Conservation (phyloP, 2,888 invertebrate genomes). For the Ochropacha duplaris region DNA sequence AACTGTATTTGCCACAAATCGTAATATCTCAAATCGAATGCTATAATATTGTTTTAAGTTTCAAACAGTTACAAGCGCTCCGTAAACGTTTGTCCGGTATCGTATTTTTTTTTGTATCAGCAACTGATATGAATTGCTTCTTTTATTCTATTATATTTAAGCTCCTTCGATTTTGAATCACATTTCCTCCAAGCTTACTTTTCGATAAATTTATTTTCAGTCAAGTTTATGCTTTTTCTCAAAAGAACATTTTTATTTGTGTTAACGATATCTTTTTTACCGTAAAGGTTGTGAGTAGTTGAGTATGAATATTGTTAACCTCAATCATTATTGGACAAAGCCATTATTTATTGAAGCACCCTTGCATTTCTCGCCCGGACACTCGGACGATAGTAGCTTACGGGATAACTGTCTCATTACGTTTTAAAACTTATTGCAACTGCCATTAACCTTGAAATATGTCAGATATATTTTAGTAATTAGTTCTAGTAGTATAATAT, state of each 20-base stretch:
- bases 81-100: neutral
- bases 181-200: no score
- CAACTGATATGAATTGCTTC: no score
- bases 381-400: neutral
- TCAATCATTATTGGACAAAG: neutral
- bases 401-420: neutral
- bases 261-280: neutral
- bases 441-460: neutral
- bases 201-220: no score
- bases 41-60: conserved; percentile 10
- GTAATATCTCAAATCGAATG: neutral
- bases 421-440: neutral
- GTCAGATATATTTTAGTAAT: conserved; percentile 6
- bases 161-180: no score
- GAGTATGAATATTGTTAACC: neutral
- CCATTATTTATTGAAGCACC: neutral
- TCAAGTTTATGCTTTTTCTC: neutral
- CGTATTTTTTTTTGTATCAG: neutral
- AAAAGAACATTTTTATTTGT: neutral
- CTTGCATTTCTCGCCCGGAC: neutral
- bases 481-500: conserved; percentile 26
- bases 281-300: neutral
- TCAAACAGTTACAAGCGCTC: conserved; percentile 2
- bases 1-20: neutral
- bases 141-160: no score